phyloP scores from a whole-genome alignment of 2,888 invertebrate genomes.

The Herminia tarsipennalis region DNA sequence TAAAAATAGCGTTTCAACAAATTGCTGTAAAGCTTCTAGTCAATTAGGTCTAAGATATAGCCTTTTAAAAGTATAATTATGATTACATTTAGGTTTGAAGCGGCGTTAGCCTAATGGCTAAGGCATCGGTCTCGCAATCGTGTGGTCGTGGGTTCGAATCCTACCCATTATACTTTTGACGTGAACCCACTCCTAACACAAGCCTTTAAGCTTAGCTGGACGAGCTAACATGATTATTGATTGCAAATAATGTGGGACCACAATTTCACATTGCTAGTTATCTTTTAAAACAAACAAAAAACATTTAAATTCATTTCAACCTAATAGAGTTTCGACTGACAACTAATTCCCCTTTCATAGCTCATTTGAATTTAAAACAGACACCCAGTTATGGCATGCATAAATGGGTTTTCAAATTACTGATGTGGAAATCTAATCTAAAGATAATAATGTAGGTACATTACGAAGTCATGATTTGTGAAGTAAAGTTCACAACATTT shows the following conservation, averaged over 20 bases:
- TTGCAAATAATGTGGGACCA: no score
- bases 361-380: conserved; percentile 30
- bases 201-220: no score
- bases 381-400: conserved; percentile 22
- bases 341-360: conserved; percentile 3
- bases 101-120: no score
- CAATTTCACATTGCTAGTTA: no score
- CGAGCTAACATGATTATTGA: no score
- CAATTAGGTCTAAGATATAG: background rate
- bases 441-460: conserved; percentile 45
- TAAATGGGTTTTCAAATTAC: conserved; percentile 40
- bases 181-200: no score
- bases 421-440: conserved; percentile 42
- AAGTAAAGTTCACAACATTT: conserved; percentile 44
- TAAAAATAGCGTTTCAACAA: background rate
- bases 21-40: background rate
- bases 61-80: background rate
- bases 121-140: no score
- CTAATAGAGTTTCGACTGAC: background rate
- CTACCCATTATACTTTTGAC: no score
- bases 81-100: no score
- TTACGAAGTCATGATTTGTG: conserved; percentile 42
- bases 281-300: no score
- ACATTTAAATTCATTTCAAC: background rate
- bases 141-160: no score